Conservation (phyloP, 30 jellyfish, hydroid and myxozoan genomes). For the Aurelia sp. region DNA sequence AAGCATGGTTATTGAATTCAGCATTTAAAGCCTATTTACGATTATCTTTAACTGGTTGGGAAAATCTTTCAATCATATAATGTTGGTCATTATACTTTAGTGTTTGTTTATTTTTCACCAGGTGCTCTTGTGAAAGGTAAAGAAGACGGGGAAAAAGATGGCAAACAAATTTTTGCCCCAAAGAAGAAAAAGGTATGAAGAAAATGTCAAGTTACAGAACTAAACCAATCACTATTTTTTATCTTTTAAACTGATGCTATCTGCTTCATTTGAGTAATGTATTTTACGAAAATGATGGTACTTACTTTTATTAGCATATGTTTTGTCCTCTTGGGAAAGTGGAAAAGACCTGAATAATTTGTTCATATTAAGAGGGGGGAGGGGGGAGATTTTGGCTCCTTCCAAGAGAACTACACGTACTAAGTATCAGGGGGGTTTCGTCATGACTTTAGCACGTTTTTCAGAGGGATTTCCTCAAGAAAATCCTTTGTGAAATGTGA, state of each 20-base stretch:
- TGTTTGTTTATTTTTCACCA: not conserved
- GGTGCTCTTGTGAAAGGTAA: slow-evolving; percentile 90
- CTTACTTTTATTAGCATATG: not conserved
- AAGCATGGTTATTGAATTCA: too few relatives aligned
- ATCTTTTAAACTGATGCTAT: not conserved
- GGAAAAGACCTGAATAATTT: not conserved
- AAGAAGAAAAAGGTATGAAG: slow-evolving; percentile 81
- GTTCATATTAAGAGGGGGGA: not conserved
- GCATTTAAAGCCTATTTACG: too few relatives aligned
- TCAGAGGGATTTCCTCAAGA: too few relatives aligned
- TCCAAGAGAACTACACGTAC: not conserved
- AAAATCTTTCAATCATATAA: too few relatives aligned
- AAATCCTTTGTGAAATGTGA: too few relatives aligned
- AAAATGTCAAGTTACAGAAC: not conserved
- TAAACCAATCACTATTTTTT: not conserved
- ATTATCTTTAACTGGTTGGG: too few relatives aligned
- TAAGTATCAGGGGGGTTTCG: too few relatives aligned
- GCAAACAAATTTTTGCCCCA: slow-evolving; percentile 69
- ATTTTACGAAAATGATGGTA: not conserved
- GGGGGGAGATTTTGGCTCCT: too few relatives aligned
- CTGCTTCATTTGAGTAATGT: not conserved
- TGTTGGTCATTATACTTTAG: too few relatives aligned
- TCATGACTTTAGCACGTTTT: too few relatives aligned
- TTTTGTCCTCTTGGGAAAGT: not conserved
- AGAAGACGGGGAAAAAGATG: slow-evolving; percentile 64